Evolutionary conservation across 2,797 vertebrate species (phyloP), one percentile per base, ranked within the genome.

Genomic region (Menidia menidia): DNA sequence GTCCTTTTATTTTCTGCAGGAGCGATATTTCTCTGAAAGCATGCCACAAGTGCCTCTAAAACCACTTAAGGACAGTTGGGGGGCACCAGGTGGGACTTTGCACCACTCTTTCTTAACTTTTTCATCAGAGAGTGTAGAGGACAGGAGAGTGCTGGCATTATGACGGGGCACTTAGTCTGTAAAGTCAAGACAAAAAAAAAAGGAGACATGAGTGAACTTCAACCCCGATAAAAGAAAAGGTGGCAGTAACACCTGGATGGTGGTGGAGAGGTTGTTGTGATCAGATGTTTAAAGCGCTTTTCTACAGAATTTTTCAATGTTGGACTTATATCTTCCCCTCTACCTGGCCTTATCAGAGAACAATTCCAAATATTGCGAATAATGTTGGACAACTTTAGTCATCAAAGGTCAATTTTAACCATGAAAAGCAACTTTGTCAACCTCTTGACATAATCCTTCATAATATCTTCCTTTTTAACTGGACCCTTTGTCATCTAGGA

Each of bases 91-190:
- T 77, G 78, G 67, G 61, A 44, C 71, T 11, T 16, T 77, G 48
- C 8, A 6, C 39, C 10, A 53, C 72, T 55, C 69, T 68, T 48
- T 44, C 32, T 59, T 56, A 66, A 57, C 67, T 75, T 75, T 75
- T 82, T 78, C 80, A 83, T 83, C 68, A 73, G 64, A 10, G 64
- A 7, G 71, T 67, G 84, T 60, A 68, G 75, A 68, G 63, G 83
- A 64, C 31, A 61, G 80, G 55, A 55, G 67, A 71, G 73, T 18
- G 8, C 57, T 25, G 60, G 35, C 6, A 30, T 66, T 53, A 43
- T 18, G 53, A 73, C 33, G 69, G 30, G 56, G 62, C 80, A 78
- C 73, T 87, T 64, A 71, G 72, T 65, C 50, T 14, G 47, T 0
- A 0, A 60, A 67, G 14, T 50, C 31, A 4, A 71, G 55, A 66